Evolutionary conservation across 2,888 invertebrate species (phyloP), one percentile per base, ranked within the genome.

Genomic region (Campopleginae sp.): DNA sequence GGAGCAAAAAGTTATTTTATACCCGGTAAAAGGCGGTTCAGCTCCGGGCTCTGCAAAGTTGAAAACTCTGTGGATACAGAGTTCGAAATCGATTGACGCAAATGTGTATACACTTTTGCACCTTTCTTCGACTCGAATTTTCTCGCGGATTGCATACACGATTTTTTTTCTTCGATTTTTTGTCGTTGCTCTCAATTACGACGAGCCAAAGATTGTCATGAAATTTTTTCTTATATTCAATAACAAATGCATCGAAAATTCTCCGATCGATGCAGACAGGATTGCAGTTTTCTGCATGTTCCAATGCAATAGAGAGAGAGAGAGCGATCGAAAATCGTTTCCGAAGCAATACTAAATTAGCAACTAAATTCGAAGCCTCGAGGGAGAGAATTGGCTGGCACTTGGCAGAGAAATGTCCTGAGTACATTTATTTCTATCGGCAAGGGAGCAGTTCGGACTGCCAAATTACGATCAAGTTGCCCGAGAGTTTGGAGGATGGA

Each of bases 401-500:
- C 17, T 48, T 23, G 31, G 23, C 70, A 46, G 33, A 31, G 48
- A 48, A 70, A 65, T 19, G 7, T 19, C 65, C 33, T 38, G 38
- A n/a, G 38, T 38, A 48, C 27, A 70, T 17, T 7, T 70, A 38
- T 48, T 70, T 54, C 33, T 72, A 19, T 46, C 44, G 27, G 10
- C 27, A 7, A 19, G 19, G 10, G 31, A 46, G n/a, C n/a, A n/a
- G 63, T 8, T 63, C 19, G 65, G 33, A 23, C 65, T 51, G 65
- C 65, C 76, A 46, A 76, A 76, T 76, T 76, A 58, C 72, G 72
- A 72, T 42, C 4, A 27, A 82, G 85, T 82, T 82, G 61, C 75
- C 63, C 46, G 71, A 65, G 54, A 72, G 75, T 71, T 78, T 72
- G 51, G 78, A 70, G 79, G 31, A 63, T 27, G 63, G 54, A 84